Conservation (phyloP, 2,113 vertebrate genomes). For the Oophaga pumilio region DNA sequence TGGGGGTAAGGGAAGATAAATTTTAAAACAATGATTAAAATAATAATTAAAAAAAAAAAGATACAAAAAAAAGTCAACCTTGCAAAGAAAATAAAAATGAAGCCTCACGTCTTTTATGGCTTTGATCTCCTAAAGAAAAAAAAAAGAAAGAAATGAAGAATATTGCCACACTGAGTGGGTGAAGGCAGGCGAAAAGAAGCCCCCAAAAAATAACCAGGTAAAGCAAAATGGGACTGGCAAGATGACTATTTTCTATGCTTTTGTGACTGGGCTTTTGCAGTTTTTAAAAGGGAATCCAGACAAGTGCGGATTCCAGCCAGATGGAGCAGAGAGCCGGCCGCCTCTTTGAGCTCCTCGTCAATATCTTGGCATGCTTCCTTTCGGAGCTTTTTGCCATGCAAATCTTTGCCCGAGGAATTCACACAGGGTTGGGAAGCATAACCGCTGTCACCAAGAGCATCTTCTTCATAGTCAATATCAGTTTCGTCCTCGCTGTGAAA, state of each 20-base stretch:
- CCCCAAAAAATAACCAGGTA: conserved; percentile 9
- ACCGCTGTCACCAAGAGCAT: conserved; percentile 73
- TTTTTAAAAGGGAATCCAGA: conserved; percentile 86
- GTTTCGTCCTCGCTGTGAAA: conserved; percentile 93
- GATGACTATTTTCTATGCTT: conserved; percentile 86
- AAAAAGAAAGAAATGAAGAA: conserved; percentile 80
- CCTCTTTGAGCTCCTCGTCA: conserved; percentile 97
- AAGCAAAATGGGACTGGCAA: conserved; percentile 68
- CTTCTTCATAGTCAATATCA: conserved; percentile 80
- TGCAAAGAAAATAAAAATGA: conserved; percentile 54
- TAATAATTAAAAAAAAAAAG: conserved; percentile 52
- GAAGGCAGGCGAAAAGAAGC: conserved; percentile 57
- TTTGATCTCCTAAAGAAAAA: conserved; percentile 94
- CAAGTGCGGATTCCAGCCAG: conserved; percentile 93
- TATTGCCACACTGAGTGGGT: conserved; percentile 73
- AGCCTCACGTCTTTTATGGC: conserved; percentile 91
- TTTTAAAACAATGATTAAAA: too few species aligned
- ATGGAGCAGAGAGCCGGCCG: conserved; percentile 95
- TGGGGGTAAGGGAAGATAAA: too few species aligned
- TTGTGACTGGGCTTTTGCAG: conserved; percentile 81
- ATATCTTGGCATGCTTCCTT: conserved; percentile 85
- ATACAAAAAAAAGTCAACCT: conserved; percentile 61
- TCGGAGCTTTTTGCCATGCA: conserved; percentile 74
- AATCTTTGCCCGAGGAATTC: conserved; percentile 69
- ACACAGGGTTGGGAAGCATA: conserved; percentile 72